A percentile compares a stretch with the other conserved stretches of the same genome.
Conservation (phyloP, 2,888 invertebrate genomes). For the Carabus problematicus region DNA sequence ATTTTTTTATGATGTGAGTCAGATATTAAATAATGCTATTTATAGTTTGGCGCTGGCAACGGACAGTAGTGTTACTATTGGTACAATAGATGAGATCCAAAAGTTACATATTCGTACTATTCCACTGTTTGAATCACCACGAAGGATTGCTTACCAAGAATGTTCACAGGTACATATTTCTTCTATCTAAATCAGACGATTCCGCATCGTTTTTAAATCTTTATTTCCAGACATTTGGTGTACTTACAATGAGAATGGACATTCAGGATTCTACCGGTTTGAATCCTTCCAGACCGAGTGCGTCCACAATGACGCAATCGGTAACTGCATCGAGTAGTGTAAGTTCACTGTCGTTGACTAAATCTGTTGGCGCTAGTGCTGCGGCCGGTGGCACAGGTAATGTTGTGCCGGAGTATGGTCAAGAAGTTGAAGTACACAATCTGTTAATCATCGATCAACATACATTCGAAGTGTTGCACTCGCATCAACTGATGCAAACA, state of each 20-base stretch:
- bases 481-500: constrained; percentile 88
- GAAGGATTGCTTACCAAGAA: constrained; percentile 95
- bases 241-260: constrained; percentile 90
- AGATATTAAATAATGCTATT: constrained; percentile 28
- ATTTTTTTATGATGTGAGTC: constrained; percentile 3
- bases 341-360: constrained; percentile 59
- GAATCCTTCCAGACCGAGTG: constrained; percentile 72
- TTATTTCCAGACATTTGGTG: constrained; percentile 71
- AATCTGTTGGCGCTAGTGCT: constrained; percentile 59
- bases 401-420: constrained; percentile 67
- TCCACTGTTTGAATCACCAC: constrained; percentile 91
- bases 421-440: constrained; percentile 88
- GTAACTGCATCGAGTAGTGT: constrained; percentile 65
- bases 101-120: constrained; percentile 97
- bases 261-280: constrained; percentile 79
- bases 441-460: constrained; percentile 93
- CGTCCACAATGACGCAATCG: constrained; percentile 77
- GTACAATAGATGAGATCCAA: constrained; percentile 98
- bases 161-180: constrained; percentile 70
- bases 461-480: constrained; percentile 95
- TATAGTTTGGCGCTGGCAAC: constrained; percentile 85
- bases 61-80: constrained; percentile 89
- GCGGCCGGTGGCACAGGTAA: constrained; percentile 56
- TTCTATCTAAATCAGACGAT: too few species aligned
- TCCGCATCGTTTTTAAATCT: too few species aligned